Evolutionary conservation across 2,888 invertebrate species (phyloP), one percentile per base, ranked within the genome.

Genomic region (Luperina testacea): DNA sequence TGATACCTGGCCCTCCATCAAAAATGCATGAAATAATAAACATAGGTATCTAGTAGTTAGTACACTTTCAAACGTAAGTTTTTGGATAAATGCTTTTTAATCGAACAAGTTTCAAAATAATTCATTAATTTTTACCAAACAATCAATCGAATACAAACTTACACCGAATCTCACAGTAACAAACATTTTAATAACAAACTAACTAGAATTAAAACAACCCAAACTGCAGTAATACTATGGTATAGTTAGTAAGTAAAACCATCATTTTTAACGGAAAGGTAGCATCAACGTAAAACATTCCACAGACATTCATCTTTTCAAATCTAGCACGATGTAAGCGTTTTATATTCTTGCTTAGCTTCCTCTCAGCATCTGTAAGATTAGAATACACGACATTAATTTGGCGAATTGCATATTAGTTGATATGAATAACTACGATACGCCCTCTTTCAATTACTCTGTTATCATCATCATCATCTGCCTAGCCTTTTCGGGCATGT

Each of bases 231-330:
- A 77, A 27, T 1, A 70, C 53, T 11, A 77, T 63, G 7, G 24
- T 68, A 13, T 70, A 77, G 20, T 32, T 64, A 64, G 77, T 6
- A 38, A 78, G 20, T 53, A 78, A 53, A n/a, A 27, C 59, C 20
- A 59, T 3, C 2, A 78, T 53, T 51, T 65, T 70, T 3, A 71
- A 17, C 7, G 71, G 27, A 24, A 79, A 79, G 2, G 78, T 27
- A 53, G 72, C 79, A 27, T 67, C 79, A 15, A 79, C 3, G 72
- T 72, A 71, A 53, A 71, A 71, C 78, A 79, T 48, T 48, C 78
- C 17, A 24, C 77, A 78, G 3, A 57, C 13, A n/a, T 69, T 70
- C 15, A 78, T 64, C 17, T 70, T 70, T 5, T 64, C 17, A 27
- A 59, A 79, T 9, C 15, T 11, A 4, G 64, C 64, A 17, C 63